phyloP scores from a whole-genome alignment of 2,888 invertebrate species.

The Cataglyphis livida region DNA sequence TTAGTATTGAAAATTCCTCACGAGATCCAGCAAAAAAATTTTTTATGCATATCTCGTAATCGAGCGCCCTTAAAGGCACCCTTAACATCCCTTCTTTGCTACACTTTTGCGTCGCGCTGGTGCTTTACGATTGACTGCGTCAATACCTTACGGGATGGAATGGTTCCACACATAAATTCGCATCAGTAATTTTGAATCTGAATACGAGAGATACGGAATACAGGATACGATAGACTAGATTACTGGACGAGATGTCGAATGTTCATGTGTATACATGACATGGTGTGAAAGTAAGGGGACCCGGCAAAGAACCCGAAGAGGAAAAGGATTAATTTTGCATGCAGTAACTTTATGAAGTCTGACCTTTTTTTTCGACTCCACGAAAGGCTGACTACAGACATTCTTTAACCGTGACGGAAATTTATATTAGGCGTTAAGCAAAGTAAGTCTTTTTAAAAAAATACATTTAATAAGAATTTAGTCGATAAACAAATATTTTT shows the following conservation, averaged over 20 bases:
- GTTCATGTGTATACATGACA: slow-evolving; percentile 28
- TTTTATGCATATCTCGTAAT: slow-evolving; percentile 21
- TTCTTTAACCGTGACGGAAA: slow-evolving; percentile 7
- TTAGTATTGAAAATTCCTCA: slow-evolving; percentile 30
- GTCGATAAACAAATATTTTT: background rate
- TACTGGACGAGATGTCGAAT: slow-evolving; percentile 13
- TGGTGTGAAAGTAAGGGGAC: slow-evolving; percentile 2
- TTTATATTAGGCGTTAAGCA: background rate
- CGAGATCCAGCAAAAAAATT: background rate
- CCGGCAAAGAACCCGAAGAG: background rate
- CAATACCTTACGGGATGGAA: slow-evolving; percentile 46
- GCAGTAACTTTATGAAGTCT: background rate
- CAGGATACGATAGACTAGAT: background rate
- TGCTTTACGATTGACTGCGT: slow-evolving; percentile 57
- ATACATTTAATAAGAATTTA: background rate
- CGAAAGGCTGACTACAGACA: background rate
- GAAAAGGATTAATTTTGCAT: slow-evolving; percentile 24
- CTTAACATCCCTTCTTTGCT: slow-evolving; percentile 24
- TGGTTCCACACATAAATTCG: slow-evolving; percentile 58
- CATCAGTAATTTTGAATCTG: slow-evolving; percentile 51
- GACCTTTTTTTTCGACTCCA: background rate
- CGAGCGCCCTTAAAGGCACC: background rate
- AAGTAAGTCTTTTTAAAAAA: background rate
- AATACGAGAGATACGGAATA: background rate
- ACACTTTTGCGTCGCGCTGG: slow-evolving; percentile 27